Percentiles rank a stretch among this genome's conserved stretches.
These are phyloP conservation scores for Actias luna DNA, from an alignment of 2,888 invertebrate species.

Conservation along the genomic window DNA sequence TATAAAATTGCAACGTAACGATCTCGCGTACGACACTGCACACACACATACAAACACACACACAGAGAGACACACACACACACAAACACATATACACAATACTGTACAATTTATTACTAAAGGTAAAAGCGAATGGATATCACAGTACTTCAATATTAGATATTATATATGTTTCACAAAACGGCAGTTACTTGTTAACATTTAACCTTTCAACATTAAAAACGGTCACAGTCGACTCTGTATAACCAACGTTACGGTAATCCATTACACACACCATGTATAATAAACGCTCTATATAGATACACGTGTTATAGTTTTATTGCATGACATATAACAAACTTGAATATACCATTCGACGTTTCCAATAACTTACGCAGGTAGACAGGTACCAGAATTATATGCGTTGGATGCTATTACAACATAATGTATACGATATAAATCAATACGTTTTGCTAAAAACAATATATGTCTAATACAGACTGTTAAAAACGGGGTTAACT, in stretches of 20 bases:
- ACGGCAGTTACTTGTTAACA: not conserved
- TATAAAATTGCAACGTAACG: not conserved
- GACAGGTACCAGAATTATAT: no score
- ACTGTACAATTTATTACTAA: slow-evolving; percentile 42
- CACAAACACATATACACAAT: slow-evolving; percentile 62
- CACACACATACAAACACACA: slow-evolving; percentile 40
- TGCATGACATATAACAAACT: no score
- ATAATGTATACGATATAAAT: no score
- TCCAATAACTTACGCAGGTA: no score
- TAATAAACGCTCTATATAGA: not conserved
- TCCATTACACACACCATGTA: not conserved
- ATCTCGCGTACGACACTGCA: slow-evolving; percentile 20
- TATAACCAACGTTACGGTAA: not conserved
- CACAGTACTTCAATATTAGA: slow-evolving; percentile 71
- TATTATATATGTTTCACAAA: slow-evolving; percentile 32
- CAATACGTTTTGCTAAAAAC: no score
- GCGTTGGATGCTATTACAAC: no score
- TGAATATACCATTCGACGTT: no score
- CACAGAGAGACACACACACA: no score
- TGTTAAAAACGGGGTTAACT: no score
- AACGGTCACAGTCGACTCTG: not conserved
- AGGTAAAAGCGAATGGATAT: slow-evolving; percentile 69
- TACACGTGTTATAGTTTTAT: no score
- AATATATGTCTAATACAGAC: no score
- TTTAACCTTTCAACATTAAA: slow-evolving; percentile 28